These are phyloP conservation scores for Mustela nigripes DNA, from an alignment of 2,113 vertebrate species.

Conservation along the genomic window DNA sequence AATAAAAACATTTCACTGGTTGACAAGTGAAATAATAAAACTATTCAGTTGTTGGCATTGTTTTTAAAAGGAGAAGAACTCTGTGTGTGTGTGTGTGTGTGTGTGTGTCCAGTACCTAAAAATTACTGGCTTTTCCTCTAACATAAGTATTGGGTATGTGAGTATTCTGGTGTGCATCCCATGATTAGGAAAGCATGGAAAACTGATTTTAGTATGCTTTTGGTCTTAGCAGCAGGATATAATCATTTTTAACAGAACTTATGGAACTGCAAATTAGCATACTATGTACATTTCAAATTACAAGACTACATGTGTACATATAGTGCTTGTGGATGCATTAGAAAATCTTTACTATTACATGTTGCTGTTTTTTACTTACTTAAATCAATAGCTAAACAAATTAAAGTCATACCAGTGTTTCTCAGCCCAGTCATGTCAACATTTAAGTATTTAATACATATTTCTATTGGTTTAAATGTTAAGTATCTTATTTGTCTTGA, in stretches of 20 bases:
- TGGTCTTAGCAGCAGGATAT: slow-evolving; percentile 84
- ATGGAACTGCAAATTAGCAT: slow-evolving; percentile 84
- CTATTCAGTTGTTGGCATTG: slow-evolving; percentile 68
- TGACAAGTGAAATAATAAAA: slow-evolving; percentile 81
- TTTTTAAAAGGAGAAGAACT: slow-evolving; percentile 72
- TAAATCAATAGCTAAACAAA: neutral
- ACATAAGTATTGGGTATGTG: slow-evolving; percentile 83
- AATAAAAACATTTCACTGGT: slow-evolving; percentile 73
- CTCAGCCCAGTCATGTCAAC: neutral
- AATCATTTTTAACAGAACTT: slow-evolving; percentile 86
- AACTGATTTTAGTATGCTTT: slow-evolving; percentile 85
- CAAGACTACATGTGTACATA: slow-evolving; percentile 74
- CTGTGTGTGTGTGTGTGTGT: neutral
- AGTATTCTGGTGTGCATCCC: slow-evolving; percentile 81
- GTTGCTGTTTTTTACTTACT: neutral
- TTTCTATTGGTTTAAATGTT: slow-evolving; percentile 39
- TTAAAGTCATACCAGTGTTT: neutral
- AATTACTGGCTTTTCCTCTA: slow-evolving; percentile 84
- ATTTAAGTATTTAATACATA: neutral
- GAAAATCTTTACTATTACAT: slow-evolving; percentile 78
- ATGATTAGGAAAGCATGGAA: slow-evolving; percentile 86
- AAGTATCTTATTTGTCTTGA: slow-evolving; percentile 16
- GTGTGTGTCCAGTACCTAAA: slow-evolving; percentile 82
- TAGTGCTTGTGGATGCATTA: slow-evolving; percentile 82
- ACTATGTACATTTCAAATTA: slow-evolving; percentile 85